Conservation (phyloP, 1,140 invertebrate species). For the Mya arenaria region DNA sequence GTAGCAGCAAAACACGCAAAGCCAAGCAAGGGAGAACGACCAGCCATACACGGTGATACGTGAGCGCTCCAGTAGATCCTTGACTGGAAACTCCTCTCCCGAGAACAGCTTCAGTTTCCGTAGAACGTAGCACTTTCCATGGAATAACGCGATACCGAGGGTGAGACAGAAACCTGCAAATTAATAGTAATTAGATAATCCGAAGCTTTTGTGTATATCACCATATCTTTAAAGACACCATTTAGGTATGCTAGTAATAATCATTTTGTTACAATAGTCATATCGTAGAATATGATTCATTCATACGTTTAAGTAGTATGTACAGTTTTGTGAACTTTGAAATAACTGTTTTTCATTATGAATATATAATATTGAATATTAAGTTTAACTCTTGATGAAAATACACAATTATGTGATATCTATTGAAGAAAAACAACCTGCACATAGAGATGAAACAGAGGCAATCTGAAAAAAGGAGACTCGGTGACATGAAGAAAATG, state of each 20-base stretch:
- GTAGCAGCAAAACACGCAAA: conserved; percentile 74
- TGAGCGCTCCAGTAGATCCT: conserved; percentile 63
- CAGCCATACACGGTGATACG: conserved; percentile 70
- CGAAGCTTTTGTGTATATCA: too few relatives aligned
- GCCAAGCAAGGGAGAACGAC: conserved; percentile 76
- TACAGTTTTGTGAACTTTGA: too few relatives aligned
- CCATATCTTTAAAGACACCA: too few relatives aligned
- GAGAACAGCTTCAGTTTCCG: conserved; percentile 66
- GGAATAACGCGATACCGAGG: conserved; percentile 72
- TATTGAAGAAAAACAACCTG: conserved; percentile 55
- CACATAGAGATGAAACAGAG: conserved; percentile 49
- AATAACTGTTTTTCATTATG: too few relatives aligned
- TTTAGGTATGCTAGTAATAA: too few relatives aligned
- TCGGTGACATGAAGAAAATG: conserved; percentile 18
- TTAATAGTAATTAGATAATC: not conserved
- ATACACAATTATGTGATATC: too few relatives aligned
- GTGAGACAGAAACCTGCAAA: conserved; percentile 68
- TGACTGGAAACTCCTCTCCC: conserved; percentile 66
- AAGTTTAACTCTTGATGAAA: too few relatives aligned
- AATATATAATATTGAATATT: too few relatives aligned
- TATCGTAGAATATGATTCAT: too few relatives aligned
- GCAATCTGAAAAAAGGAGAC: conserved; percentile 26
- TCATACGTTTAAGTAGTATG: too few relatives aligned
- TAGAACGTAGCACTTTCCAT: conserved; percentile 74
- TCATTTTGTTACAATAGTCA: too few relatives aligned